Conservation (phyloP, 2,113 vertebrate species). For the Ancistrus triradiatus region DNA sequence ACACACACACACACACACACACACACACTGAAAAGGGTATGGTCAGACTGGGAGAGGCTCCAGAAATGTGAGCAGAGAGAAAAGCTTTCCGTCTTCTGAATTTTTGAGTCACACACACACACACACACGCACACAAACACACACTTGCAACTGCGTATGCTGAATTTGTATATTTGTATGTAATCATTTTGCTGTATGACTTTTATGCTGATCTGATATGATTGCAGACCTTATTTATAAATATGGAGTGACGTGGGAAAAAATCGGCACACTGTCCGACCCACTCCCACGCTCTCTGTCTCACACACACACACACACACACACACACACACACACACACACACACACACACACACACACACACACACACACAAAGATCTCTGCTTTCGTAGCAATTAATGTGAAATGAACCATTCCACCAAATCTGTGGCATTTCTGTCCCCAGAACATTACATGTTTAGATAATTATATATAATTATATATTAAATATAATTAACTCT, state of each 20-base stretch:
- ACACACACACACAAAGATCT: too few relatives aligned
- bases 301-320: neutral
- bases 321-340: too few relatives aligned
- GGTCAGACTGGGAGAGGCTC: neutral
- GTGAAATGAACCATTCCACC: too few relatives aligned
- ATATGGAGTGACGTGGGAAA: neutral
- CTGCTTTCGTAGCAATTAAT: too few relatives aligned
- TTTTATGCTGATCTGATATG: neutral
- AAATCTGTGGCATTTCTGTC: too few relatives aligned
- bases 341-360: neutral
- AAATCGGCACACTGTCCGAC: neutral
- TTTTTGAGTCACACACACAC: neutral
- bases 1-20: conserved; percentile 4
- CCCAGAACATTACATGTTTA: too few relatives aligned
- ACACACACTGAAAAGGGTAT: neutral
- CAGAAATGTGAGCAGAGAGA: neutral
- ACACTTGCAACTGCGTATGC: neutral
- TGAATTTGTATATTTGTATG: neutral
- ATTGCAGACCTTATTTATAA: neutral
- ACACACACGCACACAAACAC: too few relatives aligned
- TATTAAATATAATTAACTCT: too few relatives aligned
- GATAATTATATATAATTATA: too few relatives aligned
- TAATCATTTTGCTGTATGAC: neutral
- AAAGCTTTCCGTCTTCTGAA: neutral
- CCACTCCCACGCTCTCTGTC: neutral